Conservation (phyloP, 2,797 vertebrate species). For the Lacerta agilis region DNA sequence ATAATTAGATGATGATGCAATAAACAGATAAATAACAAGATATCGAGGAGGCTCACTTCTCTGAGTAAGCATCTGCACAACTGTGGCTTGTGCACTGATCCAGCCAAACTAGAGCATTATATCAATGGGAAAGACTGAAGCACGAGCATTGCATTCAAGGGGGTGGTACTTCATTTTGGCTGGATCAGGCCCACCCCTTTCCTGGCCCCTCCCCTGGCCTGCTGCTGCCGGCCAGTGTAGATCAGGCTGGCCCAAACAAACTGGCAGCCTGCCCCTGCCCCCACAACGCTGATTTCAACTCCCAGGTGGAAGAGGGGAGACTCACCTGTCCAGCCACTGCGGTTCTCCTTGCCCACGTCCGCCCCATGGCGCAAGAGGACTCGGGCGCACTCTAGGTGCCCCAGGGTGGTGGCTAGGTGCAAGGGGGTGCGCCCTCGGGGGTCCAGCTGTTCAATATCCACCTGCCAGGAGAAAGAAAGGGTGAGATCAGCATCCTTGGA, state of each 20-base stretch:
- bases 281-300: background rate
- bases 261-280: background rate
- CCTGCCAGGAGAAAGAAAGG: conserved; percentile 72
- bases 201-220: background rate
- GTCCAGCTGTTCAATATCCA: conserved; percentile 89
- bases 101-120: background rate
- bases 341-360: conserved; percentile 93
- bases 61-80: background rate
- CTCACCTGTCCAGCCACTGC: conserved; percentile 95
- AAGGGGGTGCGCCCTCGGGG: conserved; percentile 93
- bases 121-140: background rate
- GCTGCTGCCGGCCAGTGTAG: background rate
- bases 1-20: too few species aligned
- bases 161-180: background rate
- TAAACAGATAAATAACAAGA: too few species aligned
- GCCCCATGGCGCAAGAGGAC: conserved; percentile 92
- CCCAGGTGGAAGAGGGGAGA: background rate
- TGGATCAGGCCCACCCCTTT: too few species aligned
- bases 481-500: background rate
- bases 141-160: background rate
- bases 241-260: background rate
- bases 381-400: conserved; percentile 90
- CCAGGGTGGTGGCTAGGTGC: conserved; percentile 93
- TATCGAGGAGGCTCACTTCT: background rate
- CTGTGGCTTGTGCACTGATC: background rate